Evolutionary conservation across 2,888 invertebrate species (phyloP), one percentile per base, ranked within the genome.

Genomic region (Lymantria dispar): DNA sequence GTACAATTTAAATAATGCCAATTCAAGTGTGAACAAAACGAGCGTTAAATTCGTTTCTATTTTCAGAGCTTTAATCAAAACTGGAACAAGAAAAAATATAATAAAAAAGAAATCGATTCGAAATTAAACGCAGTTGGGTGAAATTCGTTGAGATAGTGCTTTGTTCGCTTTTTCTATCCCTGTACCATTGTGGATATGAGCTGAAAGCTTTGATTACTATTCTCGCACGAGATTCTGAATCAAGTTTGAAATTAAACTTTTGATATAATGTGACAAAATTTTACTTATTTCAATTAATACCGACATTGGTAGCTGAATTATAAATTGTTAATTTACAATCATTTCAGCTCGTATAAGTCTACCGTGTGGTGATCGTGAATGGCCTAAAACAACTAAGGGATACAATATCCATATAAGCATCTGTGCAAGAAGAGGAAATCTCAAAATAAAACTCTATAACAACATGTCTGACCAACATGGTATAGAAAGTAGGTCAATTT

Each of bases 21-120:
- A 39, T 39, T 46, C 31, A 9, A 38, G 29, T 12, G 12, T n/a
- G 38, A 45, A 31, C 14, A 37, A 44, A 55, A 53, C 48, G 40
- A 47, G 43, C 50, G 48, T 48, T 43, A 53, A 64, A 54, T 48
- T 33, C 43, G 45, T 46, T 56, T 51, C 60, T 47, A 60, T 57
- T 65, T 62, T 47, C 45, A 38, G 8, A 8, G 29, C 52, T 63
- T 54, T 56, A 63, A 15, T 54, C 55, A 50, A 47, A 38, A 63
- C 52, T 52, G 45, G 31, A 3, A 51, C 40, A 31, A 63, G 33
- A 53, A 65, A 53, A 59, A 64, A 65, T 58, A 64, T 55, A 66
- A 66, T 66, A 53, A 56, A 64, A 64, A 52, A 39, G 43, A 54
- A 62, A 63, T 60, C 48, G 67, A 66, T 57, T 53, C 53, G 57